These are phyloP conservation scores for Sarcophaga subvicina DNA, from an alignment of 2,888 invertebrate species.

Conservation along the genomic window DNA sequence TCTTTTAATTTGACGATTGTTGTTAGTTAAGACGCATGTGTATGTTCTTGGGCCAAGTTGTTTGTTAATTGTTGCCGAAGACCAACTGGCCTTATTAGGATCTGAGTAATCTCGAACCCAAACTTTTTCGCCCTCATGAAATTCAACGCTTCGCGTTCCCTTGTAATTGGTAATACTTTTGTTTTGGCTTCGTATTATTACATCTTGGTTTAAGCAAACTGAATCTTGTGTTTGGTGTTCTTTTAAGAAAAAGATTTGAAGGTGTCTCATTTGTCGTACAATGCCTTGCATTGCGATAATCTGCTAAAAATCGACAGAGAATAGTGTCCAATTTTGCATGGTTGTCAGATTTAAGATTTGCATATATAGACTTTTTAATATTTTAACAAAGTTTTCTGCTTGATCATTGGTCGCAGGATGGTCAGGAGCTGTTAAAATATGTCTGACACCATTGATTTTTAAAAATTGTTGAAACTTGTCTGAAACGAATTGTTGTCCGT, in stretches of 20 bases:
- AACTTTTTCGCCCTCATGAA: slow-evolving; percentile 54
- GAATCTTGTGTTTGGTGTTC: slow-evolving; percentile 43
- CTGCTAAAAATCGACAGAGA: slow-evolving; percentile 11
- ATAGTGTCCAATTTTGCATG: slow-evolving; percentile 8
- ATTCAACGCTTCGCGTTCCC: slow-evolving; percentile 15
- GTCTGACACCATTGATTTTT: slow-evolving; percentile 18
- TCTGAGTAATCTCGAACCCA: slow-evolving; percentile 58
- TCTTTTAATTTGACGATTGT: slow-evolving; percentile 49
- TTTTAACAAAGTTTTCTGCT: too few relatives aligned
- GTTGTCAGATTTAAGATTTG: slow-evolving; percentile 17
- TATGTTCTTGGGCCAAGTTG: slow-evolving; percentile 54
- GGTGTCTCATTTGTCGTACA: slow-evolving; percentile 28
- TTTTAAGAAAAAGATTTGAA: slow-evolving; percentile 26
- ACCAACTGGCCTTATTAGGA: slow-evolving; percentile 60
- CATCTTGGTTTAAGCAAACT: slow-evolving; percentile 34
- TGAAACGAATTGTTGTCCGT: background rate
- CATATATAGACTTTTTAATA: background rate
- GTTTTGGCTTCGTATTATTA: slow-evolving; percentile 24
- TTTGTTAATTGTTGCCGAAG: slow-evolving; percentile 42
- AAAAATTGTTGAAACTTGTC: slow-evolving; percentile 21
- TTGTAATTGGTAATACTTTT: slow-evolving; percentile 30
- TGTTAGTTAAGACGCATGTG: slow-evolving; percentile 36
- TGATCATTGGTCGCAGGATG: too few relatives aligned
- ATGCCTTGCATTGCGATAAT: slow-evolving; percentile 30
- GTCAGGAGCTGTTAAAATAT: too few relatives aligned